Percentiles rank a stretch among this genome's conserved stretches.
These are phyloP conservation scores for Oryctes rhinoceros DNA, from an alignment of 1,140 invertebrate species.

Conservation along the genomic window DNA sequence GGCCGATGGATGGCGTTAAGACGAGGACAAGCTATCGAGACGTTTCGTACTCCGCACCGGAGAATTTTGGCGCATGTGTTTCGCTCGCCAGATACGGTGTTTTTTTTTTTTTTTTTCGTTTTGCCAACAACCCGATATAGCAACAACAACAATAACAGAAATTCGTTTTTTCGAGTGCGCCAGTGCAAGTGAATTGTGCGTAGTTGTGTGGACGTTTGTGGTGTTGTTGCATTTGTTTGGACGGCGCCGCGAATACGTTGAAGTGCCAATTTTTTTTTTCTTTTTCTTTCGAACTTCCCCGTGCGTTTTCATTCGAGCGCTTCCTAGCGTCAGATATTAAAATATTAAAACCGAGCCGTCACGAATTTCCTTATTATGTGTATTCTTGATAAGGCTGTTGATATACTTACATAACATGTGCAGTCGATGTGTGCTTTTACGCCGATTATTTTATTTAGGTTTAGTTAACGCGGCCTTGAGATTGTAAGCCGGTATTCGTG, in stretches of 20 bases:
- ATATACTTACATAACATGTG: not conserved
- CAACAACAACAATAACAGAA: not conserved
- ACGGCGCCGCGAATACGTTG: not conserved
- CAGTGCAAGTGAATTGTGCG: slow-evolving; percentile 22
- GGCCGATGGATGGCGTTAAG: not conserved
- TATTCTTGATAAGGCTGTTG: slow-evolving; percentile 5
- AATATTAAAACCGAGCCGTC: no score
- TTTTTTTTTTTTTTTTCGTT: slow-evolving; percentile 27
- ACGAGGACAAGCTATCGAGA: not conserved
- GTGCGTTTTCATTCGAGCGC: not conserved
- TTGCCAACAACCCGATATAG: slow-evolving; percentile 12
- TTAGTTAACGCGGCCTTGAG: slow-evolving; percentile 26
- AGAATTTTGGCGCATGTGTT: slow-evolving; percentile 24
- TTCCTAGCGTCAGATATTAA: not conserved
- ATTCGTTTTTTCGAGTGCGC: not conserved
- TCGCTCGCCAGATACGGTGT: not conserved
- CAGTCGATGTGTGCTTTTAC: not conserved
- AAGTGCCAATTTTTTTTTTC: slow-evolving; percentile 23
- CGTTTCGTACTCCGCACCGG: not conserved
- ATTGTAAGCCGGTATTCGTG: slow-evolving; percentile 9
- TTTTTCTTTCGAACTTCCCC: not conserved
- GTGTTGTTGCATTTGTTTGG: not conserved
- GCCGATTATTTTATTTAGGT: slow-evolving; percentile 29
- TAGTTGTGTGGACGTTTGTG: not conserved
- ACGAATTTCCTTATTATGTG: slow-evolving; percentile 6